Evolutionary conservation across 2,113 vertebrate species (phyloP).

Genomic region (zebrafish (Danio rerio)): GRCz12tu NC_133181.1:30752501-30753000

Average conservation of each 20-base stretch:
- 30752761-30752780: slow-evolving; percentile 30
- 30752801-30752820: slow-evolving; percentile 20
- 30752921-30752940: slow-evolving; percentile 68
- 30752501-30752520: slow-evolving; percentile 53
- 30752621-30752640: slow-evolving; percentile 33
- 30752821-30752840: slow-evolving; percentile 24
- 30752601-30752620: slow-evolving; percentile 56
- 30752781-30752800: slow-evolving; percentile 7
- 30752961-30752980: slow-evolving; percentile 72
- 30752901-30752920: slow-evolving; percentile 54
- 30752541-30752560: slow-evolving; percentile 29
- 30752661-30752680: background rate
- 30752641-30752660: slow-evolving; percentile 20
- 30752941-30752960: slow-evolving; percentile 69
- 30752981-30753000: slow-evolving; percentile 70
- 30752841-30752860: slow-evolving; percentile 63
- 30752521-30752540: slow-evolving; percentile 21
- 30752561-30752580: slow-evolving; percentile 49
- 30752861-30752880: slow-evolving; percentile 54
- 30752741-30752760: slow-evolving; percentile 36
- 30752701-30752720: slow-evolving; percentile 16
- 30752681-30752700: background rate
- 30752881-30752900: slow-evolving; percentile 58
- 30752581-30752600: slow-evolving; percentile 36
- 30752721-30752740: slow-evolving; percentile 25